Conservation (phyloP, 2,113 vertebrate genomes). For the Pelmatolapia mariae region DNA sequence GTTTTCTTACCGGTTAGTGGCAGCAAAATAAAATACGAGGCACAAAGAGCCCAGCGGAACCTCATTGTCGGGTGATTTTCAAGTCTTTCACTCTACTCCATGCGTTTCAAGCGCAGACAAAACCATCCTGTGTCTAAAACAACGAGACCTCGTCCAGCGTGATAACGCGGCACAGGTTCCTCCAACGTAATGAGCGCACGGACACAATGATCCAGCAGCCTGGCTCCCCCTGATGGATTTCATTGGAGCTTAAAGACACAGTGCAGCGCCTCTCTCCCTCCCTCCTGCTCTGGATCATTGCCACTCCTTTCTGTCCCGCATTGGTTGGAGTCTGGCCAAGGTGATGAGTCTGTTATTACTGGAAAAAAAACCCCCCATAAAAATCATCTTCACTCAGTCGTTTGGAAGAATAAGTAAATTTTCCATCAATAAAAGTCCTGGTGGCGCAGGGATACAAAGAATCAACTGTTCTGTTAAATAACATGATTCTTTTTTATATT, state of each 20-base stretch:
- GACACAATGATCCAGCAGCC: slow-evolving; percentile 3
- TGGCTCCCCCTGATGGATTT: neutral
- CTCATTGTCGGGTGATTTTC: slow-evolving; percentile 24
- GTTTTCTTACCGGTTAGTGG: slow-evolving; percentile 47
- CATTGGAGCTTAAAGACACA: slow-evolving; percentile 52
- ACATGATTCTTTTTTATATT: neutral
- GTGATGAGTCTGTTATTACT: slow-evolving; percentile 52
- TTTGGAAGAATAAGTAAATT: neutral
- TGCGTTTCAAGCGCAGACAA: neutral
- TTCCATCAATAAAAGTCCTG: neutral
- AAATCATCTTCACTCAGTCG: neutral
- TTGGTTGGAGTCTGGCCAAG: slow-evolving; percentile 55
- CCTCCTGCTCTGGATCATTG: neutral
- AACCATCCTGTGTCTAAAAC: neutral
- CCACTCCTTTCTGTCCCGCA: slow-evolving; percentile 53
- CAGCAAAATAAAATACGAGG: slow-evolving; percentile 22
- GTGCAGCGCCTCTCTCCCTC: neutral
- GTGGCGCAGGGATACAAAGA: neutral
- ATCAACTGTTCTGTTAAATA: neutral
- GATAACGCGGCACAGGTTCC: neutral
- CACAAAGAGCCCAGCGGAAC: slow-evolving; percentile 19
- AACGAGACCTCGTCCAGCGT: neutral
- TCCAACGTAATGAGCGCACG: neutral
- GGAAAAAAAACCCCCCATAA: neutral
- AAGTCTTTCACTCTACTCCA: slow-evolving; percentile 10